phyloP scores from a whole-genome alignment of 2,113 vertebrate species.

The Python bivittatus region DNA sequence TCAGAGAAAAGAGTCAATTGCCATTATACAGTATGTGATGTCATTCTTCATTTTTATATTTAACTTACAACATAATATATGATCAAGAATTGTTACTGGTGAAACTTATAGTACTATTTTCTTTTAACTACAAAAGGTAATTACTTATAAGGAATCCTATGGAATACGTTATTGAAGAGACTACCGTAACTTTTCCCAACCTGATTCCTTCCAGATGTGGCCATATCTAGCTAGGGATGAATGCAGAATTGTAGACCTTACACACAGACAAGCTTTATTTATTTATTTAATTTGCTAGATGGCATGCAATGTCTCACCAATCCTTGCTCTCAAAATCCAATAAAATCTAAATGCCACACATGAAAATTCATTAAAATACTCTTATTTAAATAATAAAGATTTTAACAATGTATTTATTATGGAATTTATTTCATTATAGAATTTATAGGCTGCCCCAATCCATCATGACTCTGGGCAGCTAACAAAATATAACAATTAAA shows the following conservation, averaged over 20 bases:
- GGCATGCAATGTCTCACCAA: not conserved
- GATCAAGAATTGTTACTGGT: conserved; percentile 14
- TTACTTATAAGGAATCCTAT: not conserved
- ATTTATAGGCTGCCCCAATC: not conserved
- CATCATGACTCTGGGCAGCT: not conserved
- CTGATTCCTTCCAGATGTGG: no score
- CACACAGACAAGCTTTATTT: no score
- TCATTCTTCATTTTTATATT: conserved; percentile 32
- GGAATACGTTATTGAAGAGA: no score
- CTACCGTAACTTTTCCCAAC: no score
- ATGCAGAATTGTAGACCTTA: no score
- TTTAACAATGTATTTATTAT: not conserved
- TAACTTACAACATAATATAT: conserved; percentile 33
- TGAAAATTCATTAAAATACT: not conserved
- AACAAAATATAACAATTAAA: not conserved
- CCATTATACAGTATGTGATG: conserved; percentile 29
- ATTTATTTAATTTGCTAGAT: no score
- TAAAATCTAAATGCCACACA: not conserved
- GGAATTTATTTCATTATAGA: not conserved
- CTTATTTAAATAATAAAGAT: not conserved
- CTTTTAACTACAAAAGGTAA: not conserved
- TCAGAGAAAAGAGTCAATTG: not conserved
- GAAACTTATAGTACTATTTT: conserved; percentile 21
- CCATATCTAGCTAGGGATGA: no score
- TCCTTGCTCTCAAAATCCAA: not conserved